Evolutionary conservation across 2,113 vertebrate genomes (phyloP).

Genomic region (Cariama cristata): DNA sequence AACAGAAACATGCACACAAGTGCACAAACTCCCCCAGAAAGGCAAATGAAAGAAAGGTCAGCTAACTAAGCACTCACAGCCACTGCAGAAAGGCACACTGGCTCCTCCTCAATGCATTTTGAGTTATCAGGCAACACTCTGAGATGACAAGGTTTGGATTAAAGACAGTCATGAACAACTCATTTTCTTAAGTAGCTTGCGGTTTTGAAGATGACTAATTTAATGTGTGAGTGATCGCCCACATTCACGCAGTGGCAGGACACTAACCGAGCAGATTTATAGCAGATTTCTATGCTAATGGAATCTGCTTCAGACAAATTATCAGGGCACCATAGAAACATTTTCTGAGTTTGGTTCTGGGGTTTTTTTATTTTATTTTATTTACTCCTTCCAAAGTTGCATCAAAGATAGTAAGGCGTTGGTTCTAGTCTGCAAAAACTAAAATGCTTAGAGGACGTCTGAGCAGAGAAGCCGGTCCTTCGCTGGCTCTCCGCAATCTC

Average conservation of each 20-base stretch:
- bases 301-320: not conserved
- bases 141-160: not conserved
- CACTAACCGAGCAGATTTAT: not conserved
- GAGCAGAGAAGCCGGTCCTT: not conserved
- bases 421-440: not conserved
- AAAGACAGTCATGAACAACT: not conserved
- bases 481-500: not conserved
- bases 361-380: not conserved
- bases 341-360: not conserved
- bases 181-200: not conserved
- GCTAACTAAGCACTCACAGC: not conserved
- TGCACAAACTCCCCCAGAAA: not conserved
- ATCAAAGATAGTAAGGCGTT: not conserved
- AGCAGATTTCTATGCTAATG: not conserved
- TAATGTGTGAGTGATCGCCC: not conserved
- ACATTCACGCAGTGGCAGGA: not conserved
- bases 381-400: not conserved
- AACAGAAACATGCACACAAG: not conserved
- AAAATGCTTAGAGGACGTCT: fast-evolving
- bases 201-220: not conserved
- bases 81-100: not conserved
- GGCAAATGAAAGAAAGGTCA: not conserved
- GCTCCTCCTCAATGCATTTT: not conserved
- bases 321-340: not conserved
- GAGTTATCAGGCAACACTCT: not conserved